Percentiles rank a stretch among this genome's conserved stretches.
phyloP scores from a whole-genome alignment of 2,113 vertebrate genomes.

The Siniperca knerii region DNA sequence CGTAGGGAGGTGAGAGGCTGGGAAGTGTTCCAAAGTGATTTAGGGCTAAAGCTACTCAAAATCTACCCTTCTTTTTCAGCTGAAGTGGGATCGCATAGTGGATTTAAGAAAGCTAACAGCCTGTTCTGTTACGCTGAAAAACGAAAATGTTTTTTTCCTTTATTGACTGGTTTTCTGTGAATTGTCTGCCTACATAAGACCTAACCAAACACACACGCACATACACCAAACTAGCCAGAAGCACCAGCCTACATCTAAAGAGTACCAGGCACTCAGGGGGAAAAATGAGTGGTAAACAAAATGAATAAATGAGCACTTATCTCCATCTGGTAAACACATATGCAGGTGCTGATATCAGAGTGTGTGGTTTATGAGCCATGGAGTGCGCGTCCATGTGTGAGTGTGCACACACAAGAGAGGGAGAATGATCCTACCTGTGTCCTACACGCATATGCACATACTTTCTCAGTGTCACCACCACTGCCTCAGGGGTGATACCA shows the following conservation, averaged over 20 bases:
- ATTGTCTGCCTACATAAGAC: conserved; percentile 14
- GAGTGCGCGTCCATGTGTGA: background rate
- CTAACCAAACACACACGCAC: background rate
- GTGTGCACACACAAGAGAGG: background rate
- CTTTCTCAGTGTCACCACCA: conserved; percentile 17
- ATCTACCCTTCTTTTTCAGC: conserved; percentile 44
- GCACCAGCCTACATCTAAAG: conserved; percentile 51
- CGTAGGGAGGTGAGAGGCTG: conserved; percentile 50
- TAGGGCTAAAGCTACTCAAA: conserved; percentile 58
- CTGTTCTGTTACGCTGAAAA: conserved; percentile 35
- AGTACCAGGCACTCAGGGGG: conserved; percentile 36
- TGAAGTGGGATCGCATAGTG: conserved; percentile 47
- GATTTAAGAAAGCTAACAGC: conserved; percentile 52
- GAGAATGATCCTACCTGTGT: conserved; percentile 33
- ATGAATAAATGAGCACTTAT: conserved; percentile 62
- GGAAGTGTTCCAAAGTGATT: conserved; percentile 64
- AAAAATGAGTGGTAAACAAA: conserved; percentile 59
- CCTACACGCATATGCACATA: conserved; percentile 37
- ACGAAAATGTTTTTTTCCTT: background rate
- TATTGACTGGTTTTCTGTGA: conserved; percentile 24
- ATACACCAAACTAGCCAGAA: conserved; percentile 35
- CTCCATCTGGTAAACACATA: conserved; percentile 68
- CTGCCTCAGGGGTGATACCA: conserved; percentile 33
- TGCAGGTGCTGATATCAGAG: conserved; percentile 61
- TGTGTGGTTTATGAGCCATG: conserved; percentile 46